phyloP scores from a whole-genome alignment of 2,113 vertebrate genomes.

The Hydrochoerus hydrochaeris region DNA sequence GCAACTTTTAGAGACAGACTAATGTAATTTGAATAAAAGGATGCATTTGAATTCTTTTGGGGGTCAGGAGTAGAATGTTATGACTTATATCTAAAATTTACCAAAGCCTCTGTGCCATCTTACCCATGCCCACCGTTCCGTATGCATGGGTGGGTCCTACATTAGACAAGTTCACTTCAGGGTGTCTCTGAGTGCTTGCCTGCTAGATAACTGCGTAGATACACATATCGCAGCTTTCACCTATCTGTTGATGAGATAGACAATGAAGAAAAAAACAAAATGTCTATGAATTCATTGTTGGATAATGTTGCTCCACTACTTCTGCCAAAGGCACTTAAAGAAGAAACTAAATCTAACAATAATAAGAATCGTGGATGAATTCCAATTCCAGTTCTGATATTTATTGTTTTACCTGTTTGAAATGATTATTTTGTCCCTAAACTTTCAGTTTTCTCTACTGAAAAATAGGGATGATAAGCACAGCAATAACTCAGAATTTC shows the following conservation, averaged over 20 bases:
- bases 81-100: neutral
- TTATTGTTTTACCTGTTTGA: neutral
- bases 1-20: neutral
- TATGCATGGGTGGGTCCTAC: rapidly evolving
- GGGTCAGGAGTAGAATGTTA: neutral
- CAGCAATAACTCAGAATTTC: neutral
- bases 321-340: neutral
- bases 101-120: neutral
- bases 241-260: neutral
- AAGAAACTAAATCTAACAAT: neutral
- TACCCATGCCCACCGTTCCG: neutral
- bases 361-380: neutral
- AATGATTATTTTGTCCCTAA: neutral
- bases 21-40: neutral
- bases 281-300: neutral
- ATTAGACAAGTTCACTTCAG: rapidly evolving
- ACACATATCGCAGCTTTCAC: neutral
- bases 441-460: neutral
- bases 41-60: neutral
- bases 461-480: neutral
- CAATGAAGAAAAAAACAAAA: neutral
- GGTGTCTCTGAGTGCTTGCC: neutral
- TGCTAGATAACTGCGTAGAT: neutral
- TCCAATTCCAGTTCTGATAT: neutral
- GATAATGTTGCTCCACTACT: neutral